Conservation (phyloP, 2,113 vertebrate species). For the Muntiacus muntjak region DNA sequence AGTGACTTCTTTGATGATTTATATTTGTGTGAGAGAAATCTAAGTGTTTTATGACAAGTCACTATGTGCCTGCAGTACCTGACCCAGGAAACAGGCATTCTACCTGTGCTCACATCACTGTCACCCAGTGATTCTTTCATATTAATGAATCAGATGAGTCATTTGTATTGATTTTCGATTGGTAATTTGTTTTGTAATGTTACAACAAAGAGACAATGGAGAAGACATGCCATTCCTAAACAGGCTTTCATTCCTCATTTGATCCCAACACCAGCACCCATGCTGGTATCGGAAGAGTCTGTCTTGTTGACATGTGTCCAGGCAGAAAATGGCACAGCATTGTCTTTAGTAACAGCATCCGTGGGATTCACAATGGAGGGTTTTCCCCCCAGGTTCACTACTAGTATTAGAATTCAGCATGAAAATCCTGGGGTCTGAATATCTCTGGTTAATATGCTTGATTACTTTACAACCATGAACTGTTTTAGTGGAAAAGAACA, state of each 20-base stretch:
- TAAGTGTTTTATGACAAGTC: not conserved
- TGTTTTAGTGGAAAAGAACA: not conserved
- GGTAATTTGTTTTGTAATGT: not conserved
- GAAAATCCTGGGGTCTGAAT: not conserved
- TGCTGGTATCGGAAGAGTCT: not conserved
- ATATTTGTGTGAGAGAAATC: not conserved
- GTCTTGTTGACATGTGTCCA: rapidly evolving
- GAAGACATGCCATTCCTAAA: not conserved
- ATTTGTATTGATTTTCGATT: rapidly evolving
- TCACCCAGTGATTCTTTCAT: not conserved
- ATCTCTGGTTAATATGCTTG: not conserved
- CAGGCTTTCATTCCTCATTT: not conserved
- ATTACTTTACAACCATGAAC: not conserved
- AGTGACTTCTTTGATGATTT: not conserved
- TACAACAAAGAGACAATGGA: not conserved
- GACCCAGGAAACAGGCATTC: not conserved
- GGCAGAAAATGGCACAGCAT: rapidly evolving
- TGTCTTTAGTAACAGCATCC: not conserved
- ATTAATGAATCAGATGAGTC: not conserved
- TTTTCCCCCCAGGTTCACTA: not conserved
- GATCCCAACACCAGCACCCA: not conserved
- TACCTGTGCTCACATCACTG: not conserved
- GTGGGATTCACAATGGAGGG: not conserved
- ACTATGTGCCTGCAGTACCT: not conserved
- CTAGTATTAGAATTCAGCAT: not conserved